Base-by-base conservation (phyloP, 2,113 vertebrate genomes). In the Phaethornis superciliosus region DNA sequence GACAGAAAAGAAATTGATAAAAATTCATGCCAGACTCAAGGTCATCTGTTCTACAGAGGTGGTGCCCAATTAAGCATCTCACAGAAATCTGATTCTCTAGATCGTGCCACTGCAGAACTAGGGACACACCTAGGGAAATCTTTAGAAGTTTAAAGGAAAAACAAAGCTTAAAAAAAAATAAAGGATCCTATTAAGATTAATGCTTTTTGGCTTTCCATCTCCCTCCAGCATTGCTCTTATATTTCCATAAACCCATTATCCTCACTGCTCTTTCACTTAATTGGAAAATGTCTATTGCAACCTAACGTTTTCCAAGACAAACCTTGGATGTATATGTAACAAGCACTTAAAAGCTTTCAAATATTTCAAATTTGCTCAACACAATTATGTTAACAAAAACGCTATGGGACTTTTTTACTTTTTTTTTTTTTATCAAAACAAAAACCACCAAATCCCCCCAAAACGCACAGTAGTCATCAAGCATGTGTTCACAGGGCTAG, bases 221-320 rank as follows among this genome's bases (percentile, higher is more conserved):
- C 95, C 79, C 90, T 96, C 88, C 82, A 89, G 92, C 94, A 92
- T 96, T 95, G 86, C 83, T 91, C 95, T 95, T 88, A 93, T 37
- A 88, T 96, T 97, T 97, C 97, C 96, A 97, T 96, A 96, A 97
- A 97, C 87, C 96, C 94, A 94, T 96, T 87, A 92, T 94, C 96
- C 88, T 91, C 83, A 52, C 95, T 70, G 88, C 90, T 92, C 92
- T 97, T 96, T 94, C 56, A 49, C 94, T 96, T 96, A 91, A 97
- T 88, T 94, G 94, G 95, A 95, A 95, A 86, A 55, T 47, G 93
- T 94, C 95, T 93, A 64, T 81, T 93, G 82, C 84, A 72, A 93
- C 79, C 51, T 77, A 85, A 40, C 54, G 18, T 81, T 59, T 95
- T 95, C 93, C 90, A 87, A 93, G 68, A 49, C 88, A 90, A 91